phyloP scores from a whole-genome alignment of 2,797 vertebrate species.

The Xiphorhynchus erythropygius region DNA sequence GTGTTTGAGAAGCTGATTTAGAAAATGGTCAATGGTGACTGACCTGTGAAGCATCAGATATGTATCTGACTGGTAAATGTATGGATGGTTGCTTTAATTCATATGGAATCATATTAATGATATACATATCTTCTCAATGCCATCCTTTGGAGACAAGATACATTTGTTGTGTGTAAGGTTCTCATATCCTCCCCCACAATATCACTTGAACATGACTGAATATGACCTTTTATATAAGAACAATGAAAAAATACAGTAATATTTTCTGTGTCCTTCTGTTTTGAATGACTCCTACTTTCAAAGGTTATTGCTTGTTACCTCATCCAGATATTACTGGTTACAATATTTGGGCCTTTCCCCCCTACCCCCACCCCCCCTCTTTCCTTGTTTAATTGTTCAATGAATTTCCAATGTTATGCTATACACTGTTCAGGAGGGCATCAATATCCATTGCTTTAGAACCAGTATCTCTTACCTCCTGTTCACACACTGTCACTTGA shows the following conservation, averaged over 20 bases:
- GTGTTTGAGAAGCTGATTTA: not conserved
- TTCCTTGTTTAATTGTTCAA: not conserved
- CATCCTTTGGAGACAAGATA: not conserved
- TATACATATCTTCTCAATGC: not conserved
- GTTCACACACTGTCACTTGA: not conserved
- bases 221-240: not conserved
- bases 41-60: not conserved
- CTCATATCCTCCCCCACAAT: not conserved
- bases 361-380: not conserved
- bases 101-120: not conserved
- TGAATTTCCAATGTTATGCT: not conserved
- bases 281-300: not conserved
- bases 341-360: not conserved
- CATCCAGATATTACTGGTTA: not conserved
- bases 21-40: not conserved
- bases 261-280: not conserved
- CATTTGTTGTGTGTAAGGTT: not conserved
- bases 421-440: not conserved
- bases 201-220: not conserved
- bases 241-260: not conserved
- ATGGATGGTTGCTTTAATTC: not conserved
- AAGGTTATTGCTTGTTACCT: not conserved
- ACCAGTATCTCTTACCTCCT: not conserved
- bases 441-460: not conserved
- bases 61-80: not conserved